These are phyloP conservation scores for Neocrepidodera transversa DNA, from an alignment of 2,888 invertebrate genomes.

Conservation along the genomic window DNA sequence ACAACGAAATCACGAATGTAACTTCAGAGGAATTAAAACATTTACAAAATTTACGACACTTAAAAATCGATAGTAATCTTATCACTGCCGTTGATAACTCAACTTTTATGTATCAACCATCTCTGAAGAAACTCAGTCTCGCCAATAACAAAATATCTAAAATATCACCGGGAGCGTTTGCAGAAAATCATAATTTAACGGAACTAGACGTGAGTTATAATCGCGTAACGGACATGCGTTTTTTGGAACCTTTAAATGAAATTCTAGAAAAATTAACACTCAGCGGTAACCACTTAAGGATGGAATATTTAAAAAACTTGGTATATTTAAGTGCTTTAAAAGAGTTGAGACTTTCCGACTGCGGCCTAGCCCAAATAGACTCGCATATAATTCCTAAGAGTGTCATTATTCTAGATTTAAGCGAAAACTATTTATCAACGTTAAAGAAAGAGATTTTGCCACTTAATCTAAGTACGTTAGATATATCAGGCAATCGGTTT, in stretches of 20 bases:
- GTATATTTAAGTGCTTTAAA: conserved; percentile 65
- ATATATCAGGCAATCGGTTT: conserved; percentile 76
- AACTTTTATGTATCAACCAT: conserved; percentile 67
- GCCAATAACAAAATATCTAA: conserved; percentile 75
- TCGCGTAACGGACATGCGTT: conserved; percentile 56
- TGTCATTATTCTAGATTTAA: conserved; percentile 69
- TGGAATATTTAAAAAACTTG: conserved; percentile 63
- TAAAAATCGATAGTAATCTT: conserved; percentile 78
- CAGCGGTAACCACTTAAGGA: conserved; percentile 71
- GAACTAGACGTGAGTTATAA: conserved; percentile 79
- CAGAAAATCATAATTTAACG: conserved; percentile 71
- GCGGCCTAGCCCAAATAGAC: conserved; percentile 67
- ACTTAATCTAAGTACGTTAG: conserved; percentile 67
- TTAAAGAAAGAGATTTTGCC: conserved; percentile 65
- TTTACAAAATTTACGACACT: conserved; percentile 68
- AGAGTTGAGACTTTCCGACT: conserved; percentile 66
- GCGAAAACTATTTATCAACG: conserved; percentile 71
- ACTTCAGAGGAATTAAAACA: conserved; percentile 73
- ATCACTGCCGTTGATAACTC: conserved; percentile 72
- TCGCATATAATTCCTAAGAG: conserved; percentile 66
- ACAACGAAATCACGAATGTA: conserved; percentile 76
- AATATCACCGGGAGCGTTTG: conserved; percentile 74
- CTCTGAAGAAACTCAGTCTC: conserved; percentile 66
- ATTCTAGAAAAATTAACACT: conserved; percentile 71
- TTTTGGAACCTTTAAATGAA: conserved; percentile 61